Evolutionary conservation across 92 coral and sea anemone species (phyloP).

Genomic region (Hydrozoanthus gracilis): DNA sequence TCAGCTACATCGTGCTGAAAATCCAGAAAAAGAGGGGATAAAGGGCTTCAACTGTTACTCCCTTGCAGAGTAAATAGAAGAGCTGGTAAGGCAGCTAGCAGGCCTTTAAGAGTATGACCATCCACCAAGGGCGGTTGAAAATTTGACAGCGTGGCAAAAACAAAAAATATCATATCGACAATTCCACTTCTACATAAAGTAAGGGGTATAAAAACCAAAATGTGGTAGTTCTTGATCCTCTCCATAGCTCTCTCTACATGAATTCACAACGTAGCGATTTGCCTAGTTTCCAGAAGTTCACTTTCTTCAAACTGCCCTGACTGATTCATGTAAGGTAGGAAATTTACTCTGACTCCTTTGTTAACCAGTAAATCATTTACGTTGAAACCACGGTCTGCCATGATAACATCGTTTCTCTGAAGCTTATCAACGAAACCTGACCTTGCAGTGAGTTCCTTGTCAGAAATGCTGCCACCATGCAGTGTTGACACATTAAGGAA

Average conservation of each 20-base stretch:
- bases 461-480: too few relatives aligned
- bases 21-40: neutral
- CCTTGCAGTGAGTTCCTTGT: too few relatives aligned
- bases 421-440: too few relatives aligned
- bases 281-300: slow-evolving; percentile 61
- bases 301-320: slow-evolving; percentile 61
- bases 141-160: slow-evolving; percentile 66
- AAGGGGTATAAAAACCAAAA: slow-evolving; percentile 58
- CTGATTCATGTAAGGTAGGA: slow-evolving; percentile 64
- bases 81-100: too few relatives aligned
- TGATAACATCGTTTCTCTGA: too few relatives aligned
- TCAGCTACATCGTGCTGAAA: neutral
- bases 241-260: slow-evolving; percentile 70
- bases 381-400: too few relatives aligned
- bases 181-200: slow-evolving; percentile 60
- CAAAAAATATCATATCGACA: slow-evolving; percentile 56
- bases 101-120: too few relatives aligned
- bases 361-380: neutral
- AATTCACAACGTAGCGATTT: slow-evolving; percentile 62
- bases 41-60: too few relatives aligned
- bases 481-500: too few relatives aligned
- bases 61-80: too few relatives aligned
- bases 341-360: slow-evolving; percentile 54
- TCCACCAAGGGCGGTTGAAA: slow-evolving; percentile 60
- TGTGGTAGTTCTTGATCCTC: slow-evolving; percentile 65